A percentile compares a stretch with the other conserved stretches of the same genome.
These are phyloP conservation scores for Drosophila fuyamai DNA, from an alignment of 1,140 invertebrate genomes.

Conservation along the genomic window DNA sequence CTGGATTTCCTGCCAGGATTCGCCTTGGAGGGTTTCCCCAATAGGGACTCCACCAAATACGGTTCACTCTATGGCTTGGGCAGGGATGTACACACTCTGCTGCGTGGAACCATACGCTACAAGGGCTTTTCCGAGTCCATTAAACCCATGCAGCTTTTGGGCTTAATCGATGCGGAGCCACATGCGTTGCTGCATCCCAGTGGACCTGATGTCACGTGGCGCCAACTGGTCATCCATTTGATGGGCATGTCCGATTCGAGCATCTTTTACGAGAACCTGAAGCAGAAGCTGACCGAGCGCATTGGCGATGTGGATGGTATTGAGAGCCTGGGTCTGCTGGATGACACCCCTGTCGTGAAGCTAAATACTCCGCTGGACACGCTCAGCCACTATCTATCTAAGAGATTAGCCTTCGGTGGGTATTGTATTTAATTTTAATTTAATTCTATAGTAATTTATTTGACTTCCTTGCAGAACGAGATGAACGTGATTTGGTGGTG, in stretches of 20 bases:
- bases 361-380: slow-evolving; percentile 95
- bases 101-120: slow-evolving; percentile 96
- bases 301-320: slow-evolving; percentile 91
- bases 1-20: slow-evolving; percentile 98
- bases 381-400: slow-evolving; percentile 94
- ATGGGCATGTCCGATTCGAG: slow-evolving; percentile 93
- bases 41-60: slow-evolving; percentile 97
- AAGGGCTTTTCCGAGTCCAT: slow-evolving; percentile 95
- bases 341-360: slow-evolving; percentile 93
- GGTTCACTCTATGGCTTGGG: slow-evolving; percentile 93
- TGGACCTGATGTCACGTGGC: slow-evolving; percentile 98
- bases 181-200: slow-evolving; percentile 96
- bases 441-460: background rate
- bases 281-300: slow-evolving; percentile 91
- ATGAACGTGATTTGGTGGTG: slow-evolving; percentile 97
- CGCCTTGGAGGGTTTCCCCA: slow-evolving; percentile 97
- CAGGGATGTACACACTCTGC: slow-evolving; percentile 92
- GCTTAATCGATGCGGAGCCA: slow-evolving; percentile 93
- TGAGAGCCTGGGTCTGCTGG: slow-evolving; percentile 94
- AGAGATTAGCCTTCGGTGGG: slow-evolving; percentile 92
- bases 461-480: slow-evolving; percentile 84
- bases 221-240: slow-evolving; percentile 94
- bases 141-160: slow-evolving; percentile 93
- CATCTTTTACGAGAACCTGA: slow-evolving; percentile 97
- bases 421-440: slow-evolving; percentile 17